Conservation (phyloP, 2,797 vertebrate genomes). For the Danionella dracula region DNA sequence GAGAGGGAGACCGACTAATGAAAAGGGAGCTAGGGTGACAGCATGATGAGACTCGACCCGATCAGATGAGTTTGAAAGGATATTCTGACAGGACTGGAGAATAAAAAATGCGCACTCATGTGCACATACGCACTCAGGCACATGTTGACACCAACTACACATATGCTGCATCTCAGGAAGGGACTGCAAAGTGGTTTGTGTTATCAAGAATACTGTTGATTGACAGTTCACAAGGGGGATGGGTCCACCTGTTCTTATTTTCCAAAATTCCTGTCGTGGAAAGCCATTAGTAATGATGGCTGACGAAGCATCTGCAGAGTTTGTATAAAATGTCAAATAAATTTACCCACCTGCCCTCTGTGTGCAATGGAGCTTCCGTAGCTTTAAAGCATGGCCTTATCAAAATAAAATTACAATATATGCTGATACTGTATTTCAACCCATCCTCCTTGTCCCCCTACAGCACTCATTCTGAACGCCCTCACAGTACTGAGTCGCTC, state of each 20-base stretch:
- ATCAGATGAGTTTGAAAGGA: constrained; percentile 87
- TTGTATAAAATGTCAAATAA: constrained; percentile 66
- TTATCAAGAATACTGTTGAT: constrained; percentile 62
- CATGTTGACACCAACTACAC: constrained; percentile 40
- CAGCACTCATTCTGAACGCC: constrained; percentile 54
- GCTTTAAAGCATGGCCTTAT: constrained; percentile 74
- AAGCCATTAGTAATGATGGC: constrained; percentile 63
- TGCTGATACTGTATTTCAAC: constrained; percentile 76
- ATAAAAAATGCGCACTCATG: constrained; percentile 48
- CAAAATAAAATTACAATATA: constrained; percentile 82
- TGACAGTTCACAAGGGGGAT: constrained; percentile 30
- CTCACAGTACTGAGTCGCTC: constrained; percentile 54
- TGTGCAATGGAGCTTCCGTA: constrained; percentile 55
- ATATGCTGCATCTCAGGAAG: constrained; percentile 62
- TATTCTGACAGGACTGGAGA: constrained; percentile 81
- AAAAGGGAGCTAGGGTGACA: constrained; percentile 86
- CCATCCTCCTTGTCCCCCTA: constrained; percentile 30
- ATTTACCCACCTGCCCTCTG: constrained; percentile 53
- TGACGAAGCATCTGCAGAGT: constrained; percentile 56
- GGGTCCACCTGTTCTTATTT: constrained; percentile 63
- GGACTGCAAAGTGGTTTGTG: constrained; percentile 56
- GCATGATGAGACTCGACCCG: constrained; percentile 85
- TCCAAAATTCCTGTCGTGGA: constrained; percentile 61
- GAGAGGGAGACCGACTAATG: constrained; percentile 72
- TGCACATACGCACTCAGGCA: constrained; percentile 30